Percentiles rank a stretch among this genome's conserved stretches.
Evolutionary conservation across 30 jellyfish, hydroid and myxozoan genomes (phyloP).

Genomic region (Chironex yamaguchii): DNA sequence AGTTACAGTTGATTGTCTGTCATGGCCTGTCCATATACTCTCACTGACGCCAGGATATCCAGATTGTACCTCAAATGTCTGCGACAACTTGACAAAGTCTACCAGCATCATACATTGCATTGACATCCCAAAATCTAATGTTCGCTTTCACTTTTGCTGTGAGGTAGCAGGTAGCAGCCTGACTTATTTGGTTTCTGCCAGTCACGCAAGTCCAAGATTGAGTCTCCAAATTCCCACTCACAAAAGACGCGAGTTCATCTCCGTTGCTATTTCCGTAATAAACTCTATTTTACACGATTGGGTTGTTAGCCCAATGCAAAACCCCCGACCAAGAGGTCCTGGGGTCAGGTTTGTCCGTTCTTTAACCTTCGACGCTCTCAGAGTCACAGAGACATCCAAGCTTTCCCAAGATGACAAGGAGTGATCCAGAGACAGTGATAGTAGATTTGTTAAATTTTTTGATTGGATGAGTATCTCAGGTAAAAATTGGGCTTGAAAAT

Average conservation of each 20-base stretch:
- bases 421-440: too few relatives aligned
- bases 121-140: neutral
- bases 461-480: too few relatives aligned
- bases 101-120: neutral
- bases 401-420: too few relatives aligned
- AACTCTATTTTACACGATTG: neutral
- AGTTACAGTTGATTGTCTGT: neutral
- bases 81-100: neutral
- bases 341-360: neutral
- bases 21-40: neutral
- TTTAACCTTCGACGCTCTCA: too few relatives aligned
- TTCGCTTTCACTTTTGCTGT: too few relatives aligned
- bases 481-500: too few relatives aligned
- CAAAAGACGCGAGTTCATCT: too few relatives aligned
- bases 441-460: too few relatives aligned
- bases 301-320: neutral
- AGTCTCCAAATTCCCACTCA: too few relatives aligned
- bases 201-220: neutral
- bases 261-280: neutral
- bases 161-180: neutral
- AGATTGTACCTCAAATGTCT: neutral
- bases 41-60: neutral
- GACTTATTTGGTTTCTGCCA: neutral
- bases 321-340: neutral
- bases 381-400: too few relatives aligned